Base-by-base conservation (phyloP, 2,797 vertebrate species). In the Chrysolophus pictus region DNA sequence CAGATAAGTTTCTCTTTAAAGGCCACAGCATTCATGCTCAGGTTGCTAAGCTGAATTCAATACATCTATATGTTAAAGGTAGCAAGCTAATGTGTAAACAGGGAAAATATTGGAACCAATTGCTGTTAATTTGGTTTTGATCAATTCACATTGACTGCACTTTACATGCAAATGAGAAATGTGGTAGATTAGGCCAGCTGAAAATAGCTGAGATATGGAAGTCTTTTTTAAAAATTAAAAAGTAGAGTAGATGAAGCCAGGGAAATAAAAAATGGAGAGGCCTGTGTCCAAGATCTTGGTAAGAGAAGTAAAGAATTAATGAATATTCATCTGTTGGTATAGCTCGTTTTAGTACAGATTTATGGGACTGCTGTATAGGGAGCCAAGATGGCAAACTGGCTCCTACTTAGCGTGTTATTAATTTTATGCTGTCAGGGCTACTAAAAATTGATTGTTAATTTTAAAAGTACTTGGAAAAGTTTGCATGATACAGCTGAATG, bases 41-140 rank as follows among this genome's bases (percentile, higher is more conserved):
- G 98, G 98, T 97, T 98, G 98, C 98, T 99, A 99, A 99, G 99
- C 99, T 99, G 98, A 99, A 99, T 99, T 98, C 98, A 98, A 99
- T 99, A 99, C 95, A 97, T 98, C 98, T 98, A 98, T 98, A 98
- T 98, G 98, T 98, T 98, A 98, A 97, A 97, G 93, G 97, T 97
- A 98, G 98, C 97, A 98, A 97, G 98, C 97, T 98, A 98, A 98
- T 98, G 98, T 98, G 98, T 88, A 97, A 98, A 98, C 98, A 99
- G 97, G 97, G 97, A 97, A 98, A 98, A 98, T 99, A 99, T 99
- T 97, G 98, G 98, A 99, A 98, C 98, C 97, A 97, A 98, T 98
- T 98, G 98, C 98, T 97, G 97, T 98, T 98, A 98, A 98, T 99
- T 98, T 98, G 98, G 97, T 98, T 97, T 96, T 97, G 98, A 98